Base-by-base conservation (phyloP, 2,888 invertebrate species). In the Netelia virgata region DNA sequence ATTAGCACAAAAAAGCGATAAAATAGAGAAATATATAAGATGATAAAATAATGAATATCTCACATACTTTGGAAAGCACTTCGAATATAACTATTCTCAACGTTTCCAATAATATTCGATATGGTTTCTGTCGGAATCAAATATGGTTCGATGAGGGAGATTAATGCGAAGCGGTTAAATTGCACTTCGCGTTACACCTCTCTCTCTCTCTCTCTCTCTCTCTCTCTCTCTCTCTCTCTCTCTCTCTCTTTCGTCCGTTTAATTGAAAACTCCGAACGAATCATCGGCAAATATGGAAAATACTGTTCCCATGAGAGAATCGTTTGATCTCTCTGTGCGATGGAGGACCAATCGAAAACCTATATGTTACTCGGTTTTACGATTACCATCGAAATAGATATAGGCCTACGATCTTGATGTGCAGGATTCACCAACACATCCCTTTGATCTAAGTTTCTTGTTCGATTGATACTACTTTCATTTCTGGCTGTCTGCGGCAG, bases 291-390 rank as follows among this genome's bases (percentile, higher is more conserved):
- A n/a, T 28, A 43, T 55, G n/a, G 55, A 36, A 66, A 75, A 41
- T 2, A 11, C 36, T 53, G 59, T 64, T 47, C 41, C 66, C n/a
- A 47, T 47, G 20, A 23, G 61, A 53, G 61, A 53, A 74, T 3
- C 74, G 68, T 81, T 80, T 80, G 73, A 80, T 80, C 36, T 20
- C 41, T 5, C 14, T 43, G 41, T 57, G 9, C 14, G 59, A 9
- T 57, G 20, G 57, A 16, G 8, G 6, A 2, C 16, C 28, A 28
- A 28, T 28, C 28, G 28, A 28, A 28, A 28, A 28, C 6, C 28
- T 28, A 28, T 5, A 28, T 28, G 28, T 28, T 28, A 28, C 28
- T 28, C 28, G 28, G 5, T 28, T 28, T 28, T 28, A 28, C 28
- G 28, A 28, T 28, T 28, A 0, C 28, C 28, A 28, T 28, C 5